These are phyloP conservation scores for Chelon labrosus DNA, from an alignment of 2,797 vertebrate species.

Conservation along the genomic window DNA sequence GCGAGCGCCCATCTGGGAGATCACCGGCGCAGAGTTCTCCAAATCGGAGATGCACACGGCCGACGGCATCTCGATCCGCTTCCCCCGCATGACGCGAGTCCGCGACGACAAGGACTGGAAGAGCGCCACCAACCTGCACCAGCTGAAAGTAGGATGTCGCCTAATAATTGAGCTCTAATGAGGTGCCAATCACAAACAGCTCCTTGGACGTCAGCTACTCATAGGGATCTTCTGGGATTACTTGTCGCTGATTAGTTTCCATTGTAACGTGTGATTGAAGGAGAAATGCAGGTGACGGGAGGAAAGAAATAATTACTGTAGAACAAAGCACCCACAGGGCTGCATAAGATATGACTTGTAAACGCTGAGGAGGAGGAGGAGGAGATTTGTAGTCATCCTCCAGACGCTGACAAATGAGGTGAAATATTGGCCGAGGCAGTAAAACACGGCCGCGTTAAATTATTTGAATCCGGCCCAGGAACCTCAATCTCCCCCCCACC, in stretches of 20 bases:
- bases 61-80: constrained; percentile 98
- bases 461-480: neutral
- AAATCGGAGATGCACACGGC: constrained; percentile 97
- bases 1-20: constrained; percentile 97
- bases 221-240: neutral
- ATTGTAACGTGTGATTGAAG: neutral
- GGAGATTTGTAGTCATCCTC: constrained; percentile 21
- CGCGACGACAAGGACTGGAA: constrained; percentile 98
- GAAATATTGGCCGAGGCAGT: constrained; percentile 38
- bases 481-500: constrained; percentile 14
- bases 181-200: neutral
- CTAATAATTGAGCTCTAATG: neutral
- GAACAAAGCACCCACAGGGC: constrained; percentile 1
- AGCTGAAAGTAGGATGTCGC: constrained; percentile 87
- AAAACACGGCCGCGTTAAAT: constrained; percentile 31
- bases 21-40: constrained; percentile 98
- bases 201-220: neutral
- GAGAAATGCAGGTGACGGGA: constrained; percentile 4
- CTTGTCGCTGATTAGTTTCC: constrained; percentile 9
- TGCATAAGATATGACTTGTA: constrained; percentile 5
- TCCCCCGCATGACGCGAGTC: constrained; percentile 96
- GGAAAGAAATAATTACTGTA: constrained; percentile 18
- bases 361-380: neutral
- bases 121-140: constrained; percentile 92
- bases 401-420: constrained; percentile 19